Base-by-base conservation (phyloP, 2,797 vertebrate species). In the Parauchenoglanis punctatus region DNA sequence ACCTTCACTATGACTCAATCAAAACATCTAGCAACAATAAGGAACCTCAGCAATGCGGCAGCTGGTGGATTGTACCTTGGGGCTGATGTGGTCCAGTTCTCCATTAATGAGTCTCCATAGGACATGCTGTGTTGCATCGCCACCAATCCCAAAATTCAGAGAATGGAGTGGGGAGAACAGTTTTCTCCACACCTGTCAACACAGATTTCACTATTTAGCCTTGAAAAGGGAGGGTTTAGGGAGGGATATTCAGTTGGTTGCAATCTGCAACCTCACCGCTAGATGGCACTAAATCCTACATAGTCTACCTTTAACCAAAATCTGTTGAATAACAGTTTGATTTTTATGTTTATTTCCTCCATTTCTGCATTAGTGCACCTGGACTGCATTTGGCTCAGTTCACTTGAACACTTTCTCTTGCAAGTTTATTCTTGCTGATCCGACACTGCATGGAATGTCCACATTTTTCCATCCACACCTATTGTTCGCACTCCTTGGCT, bases 151-250 rank as follows among this genome's bases (percentile, higher is more conserved):
- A 88, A 98, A 98, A 93, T 98, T 98, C 58, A 98, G 95, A 13
- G 97, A 96, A 28, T 98, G 97, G 49, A 98, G 96, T n/a, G 97
- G 97, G 54, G 97, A 98, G 90, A 98, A 98, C 83, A 98, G 93
- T 83, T 98, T 95, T 68, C 97, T 93, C 97, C 97, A 98, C 84
- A 98, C 94, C 97, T 98, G 90, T 78, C 73, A 93, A 91, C 13
- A 90, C n/a, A n/a, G n/a, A n/a, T n/a, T n/a, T n/a, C n/a, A n/a
- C n/a, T n/a, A n/a, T n/a, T n/a, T n/a, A n/a, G n/a, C n/a, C 46
- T 46, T 7, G 46, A 7, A 46, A 46, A 46, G 46, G 46, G 46
- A 46, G 46, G 4, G 52, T 8, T 54, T 1, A 12, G 52, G 52
- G 52, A 54, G 52, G 52, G 52, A 11, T 11, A 2, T 54, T 54